phyloP scores from a whole-genome alignment of 2,113 vertebrate genomes.

The Trematomus loennbergii region DNA sequence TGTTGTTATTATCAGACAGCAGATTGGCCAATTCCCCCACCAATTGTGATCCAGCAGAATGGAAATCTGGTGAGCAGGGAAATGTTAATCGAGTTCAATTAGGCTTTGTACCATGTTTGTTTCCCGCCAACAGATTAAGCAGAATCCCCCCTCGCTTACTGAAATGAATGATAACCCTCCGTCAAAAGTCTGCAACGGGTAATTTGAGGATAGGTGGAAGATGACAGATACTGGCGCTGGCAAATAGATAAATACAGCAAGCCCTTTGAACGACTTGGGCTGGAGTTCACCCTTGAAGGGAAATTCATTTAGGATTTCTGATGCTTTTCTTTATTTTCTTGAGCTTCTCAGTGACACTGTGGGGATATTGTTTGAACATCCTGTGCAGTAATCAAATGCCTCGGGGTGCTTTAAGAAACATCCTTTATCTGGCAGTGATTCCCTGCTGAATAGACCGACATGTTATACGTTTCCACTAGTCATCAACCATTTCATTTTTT shows the following conservation, averaged over 20 bases:
- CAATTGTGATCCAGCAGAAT: constrained; percentile 61
- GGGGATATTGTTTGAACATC: constrained; percentile 52
- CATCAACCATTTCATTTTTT: constrained; percentile 9
- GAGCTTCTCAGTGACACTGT: constrained; percentile 42
- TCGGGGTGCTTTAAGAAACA: constrained; percentile 9
- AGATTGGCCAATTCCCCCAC: constrained; percentile 62
- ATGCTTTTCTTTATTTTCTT: constrained; percentile 24
- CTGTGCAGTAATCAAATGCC: constrained; percentile 36
- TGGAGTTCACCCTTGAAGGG: constrained; percentile 36
- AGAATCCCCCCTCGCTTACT: constrained; percentile 47
- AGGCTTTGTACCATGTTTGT: constrained; percentile 71
- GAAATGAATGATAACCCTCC: constrained; percentile 65
- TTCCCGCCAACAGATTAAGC: constrained; percentile 66
- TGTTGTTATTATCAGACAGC: constrained; percentile 62
- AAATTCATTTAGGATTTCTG: constrained; percentile 38
- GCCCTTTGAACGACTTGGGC: constrained; percentile 38
- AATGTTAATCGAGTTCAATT: constrained; percentile 80
- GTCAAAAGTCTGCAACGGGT: constrained; percentile 56
- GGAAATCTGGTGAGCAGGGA: constrained; percentile 64
- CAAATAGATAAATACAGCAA: constrained; percentile 44
- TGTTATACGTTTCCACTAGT: not conserved
- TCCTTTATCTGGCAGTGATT: constrained; percentile 13
- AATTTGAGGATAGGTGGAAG: constrained; percentile 54
- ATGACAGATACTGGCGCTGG: constrained; percentile 34
- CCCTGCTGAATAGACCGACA: not conserved